Evolutionary conservation across 2,888 invertebrate species (phyloP), one percentile per base, ranked within the genome.

Genomic region (Tinea pellionella): DNA sequence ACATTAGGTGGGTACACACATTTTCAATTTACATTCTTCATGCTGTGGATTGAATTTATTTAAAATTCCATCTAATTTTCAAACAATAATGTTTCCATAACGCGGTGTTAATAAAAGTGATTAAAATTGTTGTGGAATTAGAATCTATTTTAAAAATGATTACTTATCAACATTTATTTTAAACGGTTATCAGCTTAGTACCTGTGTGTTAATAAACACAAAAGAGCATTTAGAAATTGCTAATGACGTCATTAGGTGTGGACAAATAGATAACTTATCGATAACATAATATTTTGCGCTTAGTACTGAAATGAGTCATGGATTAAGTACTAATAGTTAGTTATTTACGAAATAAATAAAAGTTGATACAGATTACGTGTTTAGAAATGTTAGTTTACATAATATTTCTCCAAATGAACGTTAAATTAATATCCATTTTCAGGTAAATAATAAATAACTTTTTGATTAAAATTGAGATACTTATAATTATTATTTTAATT

Each of bases 241-340:
- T 47, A 47, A 47, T 47, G 47, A 47, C 47, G 47, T 47, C 47
- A 47, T 47, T 47, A 47, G 47, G 47, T 15, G 47, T 47, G 47
- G 47, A n/a, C 47, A 47, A 47, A 47, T 47, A 47, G 47, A 47
- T 47, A 47, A 47, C 15, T 37, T 47, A 47, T 47, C 16, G 15
- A 47, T 47, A 47, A 47, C 9, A 47, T n/a, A n/a, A n/a, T n/a
- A n/a, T n/a, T 47, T 47, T 47, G 9, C 13, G n/a, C 13, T 47
- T 47, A 9, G 16, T 15, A 47, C 3, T 47, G 47, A 47, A 37
- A 37, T 47, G 47, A 47, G 47, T 47, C 47, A 47, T 47, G n/a
- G 13, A 41, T 41, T 41, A n/a, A 47, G 8, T 6, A 47, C 13
- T 47, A 47, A 13, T 47, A 6, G 47, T 12, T n/a, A 37, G 9